Evolutionary conservation across 2,797 vertebrate genomes (phyloP), one percentile per base, ranked within the genome.

Genomic region (Onychomys torridus): DNA sequence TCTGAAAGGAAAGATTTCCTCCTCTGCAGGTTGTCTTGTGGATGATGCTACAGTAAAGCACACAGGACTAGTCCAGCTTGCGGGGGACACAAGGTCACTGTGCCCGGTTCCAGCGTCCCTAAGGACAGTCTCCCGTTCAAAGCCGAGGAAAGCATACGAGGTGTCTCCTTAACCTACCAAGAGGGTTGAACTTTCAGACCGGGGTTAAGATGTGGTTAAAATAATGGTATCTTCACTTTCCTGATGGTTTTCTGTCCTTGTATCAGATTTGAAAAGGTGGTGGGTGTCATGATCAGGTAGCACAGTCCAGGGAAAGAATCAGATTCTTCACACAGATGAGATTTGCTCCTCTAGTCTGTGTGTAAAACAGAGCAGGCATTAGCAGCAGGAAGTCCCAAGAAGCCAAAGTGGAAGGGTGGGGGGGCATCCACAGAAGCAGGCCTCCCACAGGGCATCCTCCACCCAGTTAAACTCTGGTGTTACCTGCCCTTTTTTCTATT

Each of bases 51-150:
- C 0, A 1, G 40, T 37, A 5, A 13, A 83, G 17, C 52, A 7
- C 46, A 11, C 27, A 0, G 55, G 4, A 21, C 5, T 6, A 0
- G 16, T 5, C 8, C 57, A 2, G 43, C 0, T 0, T 4, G 1
- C 2, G 11, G 37, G 17, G 21, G 73, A n/a, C 37, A 0, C 0
- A 0, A 6, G 5, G 9, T 0, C 10, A 7, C 1, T 5, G 5
- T 17, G 23, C 34, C 37, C 0, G 52, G 46, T 6, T 52, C 43
- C 25, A 1, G 4, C 25, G 23, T 29, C 13, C 37, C 78, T 43
- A 0, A 59, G 76, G 69, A 65, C 0, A 8, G 21, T 17, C 10
- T 46, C 52, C 55, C 6, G 23, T 12, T 0, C 16, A 4, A 8
- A 17, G 73, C 29, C 25, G 4, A 1, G 69, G 52, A 59, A 63